These are phyloP conservation scores for Salpingus planirostris DNA, from an alignment of 2,888 invertebrate species.

Conservation along the genomic window DNA sequence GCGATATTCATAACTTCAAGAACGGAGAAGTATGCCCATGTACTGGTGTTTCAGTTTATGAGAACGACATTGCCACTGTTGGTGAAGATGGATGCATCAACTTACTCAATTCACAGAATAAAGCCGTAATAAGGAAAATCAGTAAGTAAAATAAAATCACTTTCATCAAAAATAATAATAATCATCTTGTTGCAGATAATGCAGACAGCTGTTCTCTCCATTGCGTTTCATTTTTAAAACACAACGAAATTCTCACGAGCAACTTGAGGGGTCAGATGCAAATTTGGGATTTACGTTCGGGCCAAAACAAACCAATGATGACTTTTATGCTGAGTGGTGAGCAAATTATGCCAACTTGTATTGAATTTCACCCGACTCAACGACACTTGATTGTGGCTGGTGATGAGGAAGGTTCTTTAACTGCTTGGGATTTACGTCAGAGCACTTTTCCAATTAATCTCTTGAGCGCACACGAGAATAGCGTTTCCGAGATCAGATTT, in stretches of 20 bases:
- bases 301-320: slow-evolving; percentile 53
- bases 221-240: slow-evolving; percentile 64
- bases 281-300: slow-evolving; percentile 72
- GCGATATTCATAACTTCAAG: slow-evolving; percentile 56
- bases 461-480: slow-evolving; percentile 65
- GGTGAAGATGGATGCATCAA: slow-evolving; percentile 76
- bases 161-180: not conserved
- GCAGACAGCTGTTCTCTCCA: slow-evolving; percentile 78
- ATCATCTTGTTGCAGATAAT: slow-evolving; percentile 43
- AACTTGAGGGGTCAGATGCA: slow-evolving; percentile 86
- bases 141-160: slow-evolving; percentile 34
- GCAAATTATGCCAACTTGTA: slow-evolving; percentile 63
- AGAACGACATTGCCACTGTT: slow-evolving; percentile 69
- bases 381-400: slow-evolving; percentile 77
- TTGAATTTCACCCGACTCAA: slow-evolving; percentile 80
- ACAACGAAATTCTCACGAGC: slow-evolving; percentile 68
- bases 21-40: slow-evolving; percentile 55
- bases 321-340: slow-evolving; percentile 70
- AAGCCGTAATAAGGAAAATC: slow-evolving; percentile 43
- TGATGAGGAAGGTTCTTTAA: slow-evolving; percentile 72
- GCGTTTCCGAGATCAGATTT: slow-evolving; percentile 79
- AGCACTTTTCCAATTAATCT: slow-evolving; percentile 75
- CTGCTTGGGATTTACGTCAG: slow-evolving; percentile 84
- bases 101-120: slow-evolving; percentile 46
- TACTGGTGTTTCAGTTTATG: slow-evolving; percentile 65